phyloP scores from a whole-genome alignment of 2,113 vertebrate species.

The Cacatua alba region DNA sequence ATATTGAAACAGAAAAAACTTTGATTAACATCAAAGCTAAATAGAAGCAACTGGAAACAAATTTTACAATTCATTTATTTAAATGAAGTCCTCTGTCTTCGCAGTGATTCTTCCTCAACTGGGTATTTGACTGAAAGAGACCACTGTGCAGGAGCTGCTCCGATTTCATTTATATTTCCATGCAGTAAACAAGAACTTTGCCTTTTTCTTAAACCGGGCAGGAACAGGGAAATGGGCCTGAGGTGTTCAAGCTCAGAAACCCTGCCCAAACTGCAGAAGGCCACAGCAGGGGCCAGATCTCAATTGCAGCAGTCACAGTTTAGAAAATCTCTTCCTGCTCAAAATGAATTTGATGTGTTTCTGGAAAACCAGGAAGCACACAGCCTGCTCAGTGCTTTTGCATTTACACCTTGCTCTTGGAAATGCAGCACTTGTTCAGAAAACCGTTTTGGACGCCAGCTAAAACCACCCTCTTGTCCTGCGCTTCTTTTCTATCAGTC shows the following conservation, averaged over 20 bases:
- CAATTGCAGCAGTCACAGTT: neutral
- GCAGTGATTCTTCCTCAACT: neutral
- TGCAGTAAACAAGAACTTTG: neutral
- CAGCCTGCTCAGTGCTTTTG: rapidly evolving
- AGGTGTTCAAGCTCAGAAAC: neutral
- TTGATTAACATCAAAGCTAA: neutral
- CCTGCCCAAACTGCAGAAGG: neutral
- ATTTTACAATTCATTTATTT: neutral
- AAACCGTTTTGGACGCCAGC: neutral
- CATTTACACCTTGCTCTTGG: rapidly evolving
- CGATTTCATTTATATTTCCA: neutral
- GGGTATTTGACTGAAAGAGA: neutral
- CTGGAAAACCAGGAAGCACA: neutral
- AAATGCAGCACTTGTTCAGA: neutral
- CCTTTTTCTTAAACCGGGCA: neutral
- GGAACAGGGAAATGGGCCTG: neutral
- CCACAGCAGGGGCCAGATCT: neutral
- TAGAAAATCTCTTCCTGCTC: neutral
- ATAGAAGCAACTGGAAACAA: neutral
- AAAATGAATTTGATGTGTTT: too few relatives aligned
- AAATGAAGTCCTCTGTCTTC: neutral
- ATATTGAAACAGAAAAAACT: neutral
- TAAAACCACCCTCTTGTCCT: too few relatives aligned
- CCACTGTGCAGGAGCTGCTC: neutral
- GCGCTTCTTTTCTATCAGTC: neutral